Percentiles rank a stretch among this genome's conserved stretches.
Evolutionary conservation across 2,113 vertebrate species (phyloP).

Genomic region (Chelonoidis abingdonii): DNA sequence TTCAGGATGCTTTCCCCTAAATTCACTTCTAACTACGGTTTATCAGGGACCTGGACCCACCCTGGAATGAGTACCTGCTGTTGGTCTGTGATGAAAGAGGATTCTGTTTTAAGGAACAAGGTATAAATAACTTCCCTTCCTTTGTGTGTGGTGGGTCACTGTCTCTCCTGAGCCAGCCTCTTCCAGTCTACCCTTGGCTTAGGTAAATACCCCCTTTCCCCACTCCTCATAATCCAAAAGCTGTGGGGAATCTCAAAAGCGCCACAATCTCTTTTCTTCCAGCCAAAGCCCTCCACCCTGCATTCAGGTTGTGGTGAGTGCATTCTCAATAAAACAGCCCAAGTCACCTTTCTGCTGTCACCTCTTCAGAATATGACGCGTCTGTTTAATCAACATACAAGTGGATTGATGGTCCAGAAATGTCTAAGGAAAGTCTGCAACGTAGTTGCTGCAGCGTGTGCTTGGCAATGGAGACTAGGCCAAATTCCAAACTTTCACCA

Average conservation of each 20-base stretch:
- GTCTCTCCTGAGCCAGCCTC: neutral
- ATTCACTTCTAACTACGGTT: neutral
- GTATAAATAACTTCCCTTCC: neutral
- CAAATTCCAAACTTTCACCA: neutral
- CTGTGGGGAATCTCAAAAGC: neutral
- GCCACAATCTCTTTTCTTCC: neutral
- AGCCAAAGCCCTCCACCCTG: neutral
- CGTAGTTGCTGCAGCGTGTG: accelerated
- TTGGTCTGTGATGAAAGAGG: neutral
- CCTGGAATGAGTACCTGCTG: neutral
- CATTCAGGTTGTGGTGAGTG: neutral
- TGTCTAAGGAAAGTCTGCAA: neutral
- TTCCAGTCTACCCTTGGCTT: neutral
- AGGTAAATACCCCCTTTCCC: neutral
- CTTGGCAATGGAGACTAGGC: neutral
- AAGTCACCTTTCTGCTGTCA: neutral
- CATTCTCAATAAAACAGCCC: neutral
- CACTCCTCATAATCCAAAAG: neutral
- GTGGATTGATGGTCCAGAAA: neutral
- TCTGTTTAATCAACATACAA: neutral
- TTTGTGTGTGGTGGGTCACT: neutral
- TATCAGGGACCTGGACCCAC: neutral
- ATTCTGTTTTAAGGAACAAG: neutral
- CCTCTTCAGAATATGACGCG: neutral
- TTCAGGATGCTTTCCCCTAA: neutral